Conservation (phyloP, 2,888 invertebrate genomes). For the Xanthia togata region DNA sequence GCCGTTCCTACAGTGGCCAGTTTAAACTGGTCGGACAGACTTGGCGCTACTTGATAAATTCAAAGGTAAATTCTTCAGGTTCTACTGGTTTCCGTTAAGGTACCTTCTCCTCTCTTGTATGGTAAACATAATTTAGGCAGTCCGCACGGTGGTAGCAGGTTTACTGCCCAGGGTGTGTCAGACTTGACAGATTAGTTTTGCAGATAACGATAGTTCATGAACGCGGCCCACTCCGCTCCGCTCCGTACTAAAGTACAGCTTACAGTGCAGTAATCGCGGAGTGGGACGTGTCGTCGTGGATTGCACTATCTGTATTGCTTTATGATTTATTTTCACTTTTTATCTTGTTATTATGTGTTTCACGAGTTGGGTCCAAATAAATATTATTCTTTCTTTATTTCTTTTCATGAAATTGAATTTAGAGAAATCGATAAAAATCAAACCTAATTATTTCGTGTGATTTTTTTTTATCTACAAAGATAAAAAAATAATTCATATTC, state of each 20-base stretch:
- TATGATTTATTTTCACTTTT: too few relatives aligned
- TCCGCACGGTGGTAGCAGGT: too few relatives aligned
- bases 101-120: neutral
- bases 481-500: too few relatives aligned
- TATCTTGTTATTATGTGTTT: too few relatives aligned
- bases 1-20: constrained; percentile 22
- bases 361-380: too few relatives aligned
- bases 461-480: too few relatives aligned
- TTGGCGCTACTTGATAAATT: neutral
- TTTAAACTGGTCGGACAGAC: neutral
- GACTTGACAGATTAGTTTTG: neutral
- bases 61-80: neutral
- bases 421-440: neutral
- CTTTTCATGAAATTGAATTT: neutral
- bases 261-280: too few relatives aligned
- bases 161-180: neutral
- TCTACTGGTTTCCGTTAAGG: neutral
- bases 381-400: too few relatives aligned
- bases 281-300: too few relatives aligned
- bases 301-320: too few relatives aligned
- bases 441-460: neutral
- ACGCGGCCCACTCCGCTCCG: too few relatives aligned
- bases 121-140: neutral
- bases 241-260: too few relatives aligned
- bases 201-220: neutral